A percentile compares a stretch with the other conserved stretches of the same genome.
Evolutionary conservation across 2,888 invertebrate genomes (phyloP).

Genomic region (Drosophila pseudotalamancana): DNA sequence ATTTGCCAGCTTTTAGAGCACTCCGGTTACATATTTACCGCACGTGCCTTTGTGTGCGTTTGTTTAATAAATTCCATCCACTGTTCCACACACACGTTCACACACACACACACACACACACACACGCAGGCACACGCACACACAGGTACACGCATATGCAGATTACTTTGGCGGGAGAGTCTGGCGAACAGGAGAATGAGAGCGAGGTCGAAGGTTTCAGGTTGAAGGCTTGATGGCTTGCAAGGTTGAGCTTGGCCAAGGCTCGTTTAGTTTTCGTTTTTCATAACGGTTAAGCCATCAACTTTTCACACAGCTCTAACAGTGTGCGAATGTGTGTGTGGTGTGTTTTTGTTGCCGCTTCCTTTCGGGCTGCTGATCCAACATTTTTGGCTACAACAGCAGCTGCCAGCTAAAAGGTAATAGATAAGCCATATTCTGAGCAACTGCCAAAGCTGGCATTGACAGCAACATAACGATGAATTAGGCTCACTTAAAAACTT

Average conservation of each 20-base stretch:
- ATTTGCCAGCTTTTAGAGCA: conserved; percentile 14
- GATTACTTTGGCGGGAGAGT: conserved; percentile 34
- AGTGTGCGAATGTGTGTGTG: neutral
- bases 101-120: neutral
- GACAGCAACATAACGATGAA: neutral
- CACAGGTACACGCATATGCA: conserved; percentile 36
- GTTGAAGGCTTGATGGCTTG: no score
- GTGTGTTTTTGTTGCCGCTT: neutral
- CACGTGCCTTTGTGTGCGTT: conserved; percentile 14
- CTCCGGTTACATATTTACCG: neutral
- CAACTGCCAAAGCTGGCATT: neutral
- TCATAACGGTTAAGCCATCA: conserved; percentile 5
- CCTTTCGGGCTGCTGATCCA: neutral
- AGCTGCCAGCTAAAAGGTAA: neutral
- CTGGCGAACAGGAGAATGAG: neutral
- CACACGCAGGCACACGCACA: conserved; percentile 29
- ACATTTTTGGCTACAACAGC: neutral
- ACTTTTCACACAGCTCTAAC: conserved; percentile 1
- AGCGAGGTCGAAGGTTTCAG: neutral
- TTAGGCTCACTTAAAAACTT: no score
- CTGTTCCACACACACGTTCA: conserved; percentile 22
- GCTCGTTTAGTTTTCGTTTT: neutral
- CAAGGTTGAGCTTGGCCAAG: conserved; percentile 1
- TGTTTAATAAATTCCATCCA: conserved; percentile 68
- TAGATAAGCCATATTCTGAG: neutral